These are phyloP conservation scores for Manduca sexta DNA, from an alignment of 1,140 invertebrate species.

Conservation along the genomic window DNA sequence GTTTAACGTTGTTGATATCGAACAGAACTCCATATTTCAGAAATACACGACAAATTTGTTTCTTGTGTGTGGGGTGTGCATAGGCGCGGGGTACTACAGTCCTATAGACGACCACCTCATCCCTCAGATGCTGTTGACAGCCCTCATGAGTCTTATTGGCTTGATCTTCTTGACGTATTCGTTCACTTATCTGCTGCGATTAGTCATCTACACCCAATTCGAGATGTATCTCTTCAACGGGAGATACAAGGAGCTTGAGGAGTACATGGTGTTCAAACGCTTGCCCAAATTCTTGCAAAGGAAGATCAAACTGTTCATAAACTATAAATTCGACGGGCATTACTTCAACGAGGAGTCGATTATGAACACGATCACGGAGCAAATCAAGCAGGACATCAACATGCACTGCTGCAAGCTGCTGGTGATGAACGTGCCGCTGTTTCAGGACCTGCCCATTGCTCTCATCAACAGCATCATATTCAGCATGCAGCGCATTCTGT, in stretches of 20 bases:
- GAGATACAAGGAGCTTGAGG: conserved; percentile 21
- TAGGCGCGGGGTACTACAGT: conserved; percentile 26
- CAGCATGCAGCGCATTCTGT: conserved; percentile 23
- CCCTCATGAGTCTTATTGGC: conserved; percentile 20
- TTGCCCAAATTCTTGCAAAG: conserved; percentile 23
- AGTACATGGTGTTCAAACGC: conserved; percentile 26
- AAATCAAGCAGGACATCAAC: conserved; percentile 43
- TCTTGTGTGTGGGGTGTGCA: conserved; percentile 23
- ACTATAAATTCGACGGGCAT: conserved; percentile 31
- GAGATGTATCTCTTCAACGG: conserved; percentile 28
- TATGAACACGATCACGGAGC: conserved; percentile 35
- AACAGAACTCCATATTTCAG: conserved; percentile 5
- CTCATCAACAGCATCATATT: conserved; percentile 39
- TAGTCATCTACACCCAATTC: conserved; percentile 26
- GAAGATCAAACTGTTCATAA: conserved; percentile 32
- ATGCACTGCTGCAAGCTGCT: conserved; percentile 32
- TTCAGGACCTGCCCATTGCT: conserved; percentile 34
- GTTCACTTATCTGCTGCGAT: conserved; percentile 27
- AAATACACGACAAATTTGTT: conserved; percentile 29
- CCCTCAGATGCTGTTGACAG: conserved; percentile 18
- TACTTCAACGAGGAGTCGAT: conserved; percentile 34
- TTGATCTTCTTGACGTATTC: conserved; percentile 28
- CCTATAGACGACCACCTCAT: conserved; percentile 13
- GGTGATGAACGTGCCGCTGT: conserved; percentile 31
- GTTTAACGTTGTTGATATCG: conserved; percentile 4